Percentiles rank a stretch among this genome's conserved stretches.
phyloP scores from a whole-genome alignment of 2,888 invertebrate species.

The Zeuzera pyrina region DNA sequence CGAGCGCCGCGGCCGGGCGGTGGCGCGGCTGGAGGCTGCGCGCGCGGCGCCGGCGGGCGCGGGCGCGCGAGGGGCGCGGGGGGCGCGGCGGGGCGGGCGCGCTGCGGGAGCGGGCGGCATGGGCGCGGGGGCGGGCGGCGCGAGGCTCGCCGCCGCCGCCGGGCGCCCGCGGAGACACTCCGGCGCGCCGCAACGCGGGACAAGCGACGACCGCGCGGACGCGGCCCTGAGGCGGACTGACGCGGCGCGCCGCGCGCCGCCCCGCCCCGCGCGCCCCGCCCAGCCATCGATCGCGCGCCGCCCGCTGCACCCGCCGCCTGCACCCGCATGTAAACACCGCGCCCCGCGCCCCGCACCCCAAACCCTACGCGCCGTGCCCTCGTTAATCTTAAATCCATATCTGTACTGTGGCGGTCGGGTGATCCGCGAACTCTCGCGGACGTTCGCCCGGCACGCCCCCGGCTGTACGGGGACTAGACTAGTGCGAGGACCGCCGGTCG shows the following conservation, averaged over 20 bases:
- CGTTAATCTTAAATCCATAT: slow-evolving; percentile 65
- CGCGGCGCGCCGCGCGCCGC: slow-evolving; percentile 28
- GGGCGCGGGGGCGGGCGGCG: slow-evolving; percentile 60
- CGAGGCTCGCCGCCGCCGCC: slow-evolving; percentile 69
- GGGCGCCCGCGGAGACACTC: slow-evolving; percentile 62
- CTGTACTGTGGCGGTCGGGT: slow-evolving; percentile 29
- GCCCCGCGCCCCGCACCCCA: slow-evolving; percentile 72
- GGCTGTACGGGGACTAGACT: neutral
- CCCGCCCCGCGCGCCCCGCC: slow-evolving; percentile 40
- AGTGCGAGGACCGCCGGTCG: neutral
- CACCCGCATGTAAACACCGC: slow-evolving; percentile 81
- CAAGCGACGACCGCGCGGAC: slow-evolving; percentile 67
- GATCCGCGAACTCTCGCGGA: neutral
- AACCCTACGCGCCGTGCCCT: slow-evolving; percentile 45
- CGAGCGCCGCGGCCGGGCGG: slow-evolving; percentile 21
- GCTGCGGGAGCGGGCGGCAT: slow-evolving; percentile 76
- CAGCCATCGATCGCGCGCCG: slow-evolving; percentile 37
- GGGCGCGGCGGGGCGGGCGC: slow-evolving; percentile 39
- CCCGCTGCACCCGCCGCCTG: slow-evolving; percentile 57
- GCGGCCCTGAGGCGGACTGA: slow-evolving; percentile 67
- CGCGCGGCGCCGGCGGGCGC: slow-evolving; percentile 57
- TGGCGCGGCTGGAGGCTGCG: slow-evolving; percentile 45
- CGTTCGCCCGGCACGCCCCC: neutral
- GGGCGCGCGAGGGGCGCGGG: slow-evolving; percentile 56
- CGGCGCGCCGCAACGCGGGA: slow-evolving; percentile 58